These are phyloP conservation scores for Calosoma granatense DNA, from an alignment of 1,140 invertebrate genomes.

Conservation along the genomic window DNA sequence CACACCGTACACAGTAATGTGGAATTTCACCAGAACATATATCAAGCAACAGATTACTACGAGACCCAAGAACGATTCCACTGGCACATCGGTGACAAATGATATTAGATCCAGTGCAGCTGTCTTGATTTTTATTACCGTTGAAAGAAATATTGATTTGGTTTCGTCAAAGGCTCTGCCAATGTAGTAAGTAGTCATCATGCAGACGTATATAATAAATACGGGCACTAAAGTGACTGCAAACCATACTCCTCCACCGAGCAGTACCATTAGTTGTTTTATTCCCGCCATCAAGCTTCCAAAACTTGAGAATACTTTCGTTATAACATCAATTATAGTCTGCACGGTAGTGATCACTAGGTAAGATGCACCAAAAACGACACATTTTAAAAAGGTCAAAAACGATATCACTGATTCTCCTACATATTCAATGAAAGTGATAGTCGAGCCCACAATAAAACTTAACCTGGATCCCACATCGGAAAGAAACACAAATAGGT, in stretches of 20 bases:
- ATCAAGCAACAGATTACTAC: background rate
- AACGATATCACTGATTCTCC: background rate
- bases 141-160: background rate
- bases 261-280: background rate
- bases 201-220: background rate
- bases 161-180: background rate
- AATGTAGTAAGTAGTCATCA: background rate
- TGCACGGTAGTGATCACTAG: background rate
- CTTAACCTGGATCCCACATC: background rate
- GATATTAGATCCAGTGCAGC: background rate
- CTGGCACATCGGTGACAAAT: background rate
- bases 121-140: background rate
- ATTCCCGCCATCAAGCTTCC: background rate
- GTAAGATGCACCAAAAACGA: background rate
- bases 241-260: background rate
- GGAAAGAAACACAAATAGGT: background rate
- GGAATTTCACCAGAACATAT: background rate
- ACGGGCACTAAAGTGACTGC: background rate
- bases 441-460: background rate
- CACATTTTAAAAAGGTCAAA: background rate
- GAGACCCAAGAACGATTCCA: background rate
- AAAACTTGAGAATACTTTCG: background rate
- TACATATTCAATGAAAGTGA: background rate
- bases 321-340: background rate
- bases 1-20: background rate